Evolutionary conservation across 37 sponge, comb jelly and placozoan species (phyloP), one percentile per base, ranked within the genome.

Genomic region (Halisarca cf. caerulea): DNA sequence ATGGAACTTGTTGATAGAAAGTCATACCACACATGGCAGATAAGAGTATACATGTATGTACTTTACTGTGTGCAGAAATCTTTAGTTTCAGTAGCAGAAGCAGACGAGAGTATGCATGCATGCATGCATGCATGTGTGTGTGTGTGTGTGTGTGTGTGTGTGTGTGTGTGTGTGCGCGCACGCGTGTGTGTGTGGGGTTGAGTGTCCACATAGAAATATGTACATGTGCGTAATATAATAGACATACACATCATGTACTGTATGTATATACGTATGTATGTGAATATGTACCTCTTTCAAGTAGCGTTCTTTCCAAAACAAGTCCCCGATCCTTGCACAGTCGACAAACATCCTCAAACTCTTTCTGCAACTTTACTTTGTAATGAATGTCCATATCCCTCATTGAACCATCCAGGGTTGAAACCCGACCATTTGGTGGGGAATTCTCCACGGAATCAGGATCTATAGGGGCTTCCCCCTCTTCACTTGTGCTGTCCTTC

Each of bases 241-340:
- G 60, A n/a, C 23, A n/a, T n/a, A n/a, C n/a, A n/a, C n/a, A n/a
- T n/a, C n/a, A n/a, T n/a, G n/a, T n/a, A n/a, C 34, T 74, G 77
- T 41, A 44, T 37, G 30, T 7, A 32, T 71, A 21, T 18, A 32
- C 37, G 32, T 38, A 30, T 39, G 32, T n/a, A 20, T 28, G 5
- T 20, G n/a, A n/a, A 62, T n/a, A 35, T 25, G 25, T 43, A 74
- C 77, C 77, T 40, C 43, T 74, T 43, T 74, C 45, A n/a, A 74
- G 36, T 2, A 74, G 44, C 0, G 39, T 37, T 25, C 6, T 23
- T 11, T 37, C 36, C 45, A 74, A 6, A 2, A 74, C 77, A 2
- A 41, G 7, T 3, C 25, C 77, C 21, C 41, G 43, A 0, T 74
- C 77, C 45, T 40, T 24, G 6, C 42, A 74, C 18, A 74, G 21